phyloP scores from a whole-genome alignment of 64 coral and sea anemone genomes.

The Anthopleura sola region DNA sequence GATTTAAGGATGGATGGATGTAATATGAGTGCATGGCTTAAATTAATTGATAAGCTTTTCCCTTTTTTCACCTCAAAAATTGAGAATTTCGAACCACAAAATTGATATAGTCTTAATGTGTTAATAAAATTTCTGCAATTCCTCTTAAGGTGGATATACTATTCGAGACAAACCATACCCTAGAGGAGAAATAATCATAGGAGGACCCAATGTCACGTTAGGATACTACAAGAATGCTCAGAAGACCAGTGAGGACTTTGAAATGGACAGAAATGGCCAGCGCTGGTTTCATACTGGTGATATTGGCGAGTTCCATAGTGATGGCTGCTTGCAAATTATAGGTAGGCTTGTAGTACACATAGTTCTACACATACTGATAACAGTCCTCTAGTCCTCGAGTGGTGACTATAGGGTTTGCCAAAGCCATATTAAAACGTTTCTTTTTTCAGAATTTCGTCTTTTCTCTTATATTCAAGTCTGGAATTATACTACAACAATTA shows the following conservation, averaged over 20 bases:
- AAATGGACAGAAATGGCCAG: constrained; percentile 88
- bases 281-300: constrained; percentile 99
- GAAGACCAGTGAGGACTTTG: constrained; percentile 82
- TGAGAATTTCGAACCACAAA: neutral
- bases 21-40: too few relatives aligned
- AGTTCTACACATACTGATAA: neutral
- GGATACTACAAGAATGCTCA: constrained; percentile 89
- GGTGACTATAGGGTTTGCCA: too few relatives aligned
- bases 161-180: constrained; percentile 85
- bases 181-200: constrained; percentile 86
- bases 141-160: constrained; percentile 72
- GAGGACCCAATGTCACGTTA: constrained; percentile 60
- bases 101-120: neutral
- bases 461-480: too few relatives aligned
- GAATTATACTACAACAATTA: too few relatives aligned
- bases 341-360: constrained; percentile 30
- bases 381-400: too few relatives aligned
- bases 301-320: constrained; percentile 84
- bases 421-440: too few relatives aligned
- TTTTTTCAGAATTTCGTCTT: too few relatives aligned
- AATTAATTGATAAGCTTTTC: too few relatives aligned
- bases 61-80: neutral
- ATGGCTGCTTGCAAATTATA: constrained; percentile 92
- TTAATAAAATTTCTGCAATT: neutral
- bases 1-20: too few relatives aligned